phyloP scores from a whole-genome alignment of 2,797 vertebrate genomes.

The Thaleichthys pacificus region DNA sequence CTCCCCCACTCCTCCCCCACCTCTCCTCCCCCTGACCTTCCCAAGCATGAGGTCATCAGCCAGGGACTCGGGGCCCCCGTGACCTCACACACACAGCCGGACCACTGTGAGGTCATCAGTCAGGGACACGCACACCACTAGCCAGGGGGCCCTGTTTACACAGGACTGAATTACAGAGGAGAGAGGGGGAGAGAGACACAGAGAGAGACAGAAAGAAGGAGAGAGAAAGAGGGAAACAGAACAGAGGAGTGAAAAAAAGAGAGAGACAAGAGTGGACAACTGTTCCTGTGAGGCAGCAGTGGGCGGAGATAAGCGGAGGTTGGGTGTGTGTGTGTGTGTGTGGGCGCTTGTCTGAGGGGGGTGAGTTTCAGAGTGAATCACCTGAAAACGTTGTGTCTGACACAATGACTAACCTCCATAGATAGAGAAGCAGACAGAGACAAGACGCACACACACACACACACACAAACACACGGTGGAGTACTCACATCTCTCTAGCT shows the following conservation, averaged over 20 bases:
- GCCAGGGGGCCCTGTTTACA: conserved; percentile 33
- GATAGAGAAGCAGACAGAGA: neutral
- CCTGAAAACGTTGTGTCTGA: conserved; percentile 3
- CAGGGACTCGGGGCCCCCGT: conserved; percentile 46
- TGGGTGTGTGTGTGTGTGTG: neutral
- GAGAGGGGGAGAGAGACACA: conserved; percentile 14
- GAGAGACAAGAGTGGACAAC: neutral
- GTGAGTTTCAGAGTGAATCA: conserved; percentile 28
- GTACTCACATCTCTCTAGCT: conserved; percentile 94
- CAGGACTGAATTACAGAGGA: conserved; percentile 2
- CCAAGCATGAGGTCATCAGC: conserved; percentile 66
- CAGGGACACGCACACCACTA: conserved; percentile 36
- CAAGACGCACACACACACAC: neutral
- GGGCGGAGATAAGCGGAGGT: neutral
- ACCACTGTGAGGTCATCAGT: conserved; percentile 65
- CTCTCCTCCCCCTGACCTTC: conserved; percentile 20
- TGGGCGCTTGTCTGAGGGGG: neutral
- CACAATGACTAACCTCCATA: conserved; percentile 1
- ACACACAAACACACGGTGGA: neutral
- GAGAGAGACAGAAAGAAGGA: neutral
- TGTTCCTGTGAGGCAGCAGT: conserved; percentile 11
- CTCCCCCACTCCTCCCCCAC: conserved; percentile 20
- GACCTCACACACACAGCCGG: conserved; percentile 49
- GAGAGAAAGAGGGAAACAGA: neutral
- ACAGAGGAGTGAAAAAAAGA: neutral